Base-by-base conservation (phyloP, 2,113 vertebrate genomes). In the Strigops habroptila region DNA sequence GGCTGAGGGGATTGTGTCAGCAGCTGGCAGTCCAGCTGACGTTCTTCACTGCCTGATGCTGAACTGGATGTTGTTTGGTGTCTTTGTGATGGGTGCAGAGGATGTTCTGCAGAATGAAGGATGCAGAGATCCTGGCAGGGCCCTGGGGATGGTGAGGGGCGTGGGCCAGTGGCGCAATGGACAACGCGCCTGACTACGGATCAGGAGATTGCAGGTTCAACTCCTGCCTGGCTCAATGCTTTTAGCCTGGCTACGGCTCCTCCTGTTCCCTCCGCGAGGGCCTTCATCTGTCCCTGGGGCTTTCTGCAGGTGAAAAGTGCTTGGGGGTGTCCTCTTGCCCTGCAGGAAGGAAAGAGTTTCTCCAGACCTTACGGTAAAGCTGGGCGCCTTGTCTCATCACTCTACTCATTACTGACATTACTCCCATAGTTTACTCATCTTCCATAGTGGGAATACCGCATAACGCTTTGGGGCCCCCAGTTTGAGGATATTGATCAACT, bases 121-220 rank as follows among this genome's bases (percentile, higher is more conserved):
- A 10, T 11, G 6, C 0, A 1, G 18, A 14, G 8, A 33, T 33
- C 8, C 39, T 9, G 2, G 0, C 15, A 14, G 18, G 39, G 31
- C 3, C 28, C 6, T 0, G 1, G 16, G 5, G 5, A 0, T 2
- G 2, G 0, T 0, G 0, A 65, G 37, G 75, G 25, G 9, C 51
- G 5, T 1, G 74, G 82, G 88, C 95, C 97, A 96, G 97, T 98
- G 97, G 97, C 55, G 88, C 96, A 97, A 97, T 97, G 97, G 97
- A 97, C 82, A 97, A 97, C 92, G 86, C 84, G 59, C 96, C 97
- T 97, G 96, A 97, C 96, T 97, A 97, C 84, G 94, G 97, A 97
- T 93, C 88, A 98, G 97, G 97, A 98, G 97, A 97, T 84, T 98
- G 96, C 94, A 98, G 97, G 97, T 98, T 98, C 95, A 79, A 97